Conservation (phyloP, 2,797 vertebrate genomes). For the Centroberyx gerrardi region DNA sequence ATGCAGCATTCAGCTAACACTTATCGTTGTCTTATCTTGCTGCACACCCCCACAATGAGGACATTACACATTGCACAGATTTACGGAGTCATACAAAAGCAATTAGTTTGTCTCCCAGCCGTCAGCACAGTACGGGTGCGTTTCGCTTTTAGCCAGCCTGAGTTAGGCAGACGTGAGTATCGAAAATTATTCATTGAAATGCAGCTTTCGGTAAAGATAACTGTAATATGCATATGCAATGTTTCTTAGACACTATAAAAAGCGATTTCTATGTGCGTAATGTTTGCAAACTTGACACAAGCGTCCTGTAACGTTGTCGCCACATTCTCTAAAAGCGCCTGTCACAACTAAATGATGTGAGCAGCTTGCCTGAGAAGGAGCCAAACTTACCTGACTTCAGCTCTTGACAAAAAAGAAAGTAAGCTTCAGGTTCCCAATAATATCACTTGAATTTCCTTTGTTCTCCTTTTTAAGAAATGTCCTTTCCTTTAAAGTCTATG, state of each 20-base stretch:
- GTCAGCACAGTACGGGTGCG: conserved; percentile 74
- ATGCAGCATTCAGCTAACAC: conserved; percentile 71
- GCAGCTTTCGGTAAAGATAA: conserved; percentile 69
- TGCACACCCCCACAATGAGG: conserved; percentile 71
- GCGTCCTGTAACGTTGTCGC: conserved; percentile 74
- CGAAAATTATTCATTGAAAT: conserved; percentile 54
- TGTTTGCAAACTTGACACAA: conserved; percentile 78
- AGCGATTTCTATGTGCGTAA: conserved; percentile 67
- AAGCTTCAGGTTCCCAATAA: conserved; percentile 86
- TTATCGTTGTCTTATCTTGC: conserved; percentile 56
- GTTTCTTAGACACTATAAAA: conserved; percentile 22
- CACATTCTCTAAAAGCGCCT: conserved; percentile 84
- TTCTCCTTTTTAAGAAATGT: conserved; percentile 76
- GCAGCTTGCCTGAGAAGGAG: conserved; percentile 84
- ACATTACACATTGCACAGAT: conserved; percentile 78
- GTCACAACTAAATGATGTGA: conserved; percentile 89
- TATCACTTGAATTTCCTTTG: conserved; percentile 83
- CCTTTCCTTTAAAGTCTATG: conserved; percentile 79
- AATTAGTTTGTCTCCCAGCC: conserved; percentile 82
- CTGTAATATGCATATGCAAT: conserved; percentile 32
- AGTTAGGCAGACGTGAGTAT: conserved; percentile 76
- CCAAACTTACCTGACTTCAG: conserved; percentile 99
- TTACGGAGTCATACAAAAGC: conserved; percentile 84
- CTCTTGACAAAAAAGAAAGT: conserved; percentile 88
- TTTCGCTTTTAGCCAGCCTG: conserved; percentile 69